Percentiles rank a stretch among this genome's conserved stretches.
Evolutionary conservation across 2,113 vertebrate genomes (phyloP).

Genomic region (Cheilinus undulatus): DNA sequence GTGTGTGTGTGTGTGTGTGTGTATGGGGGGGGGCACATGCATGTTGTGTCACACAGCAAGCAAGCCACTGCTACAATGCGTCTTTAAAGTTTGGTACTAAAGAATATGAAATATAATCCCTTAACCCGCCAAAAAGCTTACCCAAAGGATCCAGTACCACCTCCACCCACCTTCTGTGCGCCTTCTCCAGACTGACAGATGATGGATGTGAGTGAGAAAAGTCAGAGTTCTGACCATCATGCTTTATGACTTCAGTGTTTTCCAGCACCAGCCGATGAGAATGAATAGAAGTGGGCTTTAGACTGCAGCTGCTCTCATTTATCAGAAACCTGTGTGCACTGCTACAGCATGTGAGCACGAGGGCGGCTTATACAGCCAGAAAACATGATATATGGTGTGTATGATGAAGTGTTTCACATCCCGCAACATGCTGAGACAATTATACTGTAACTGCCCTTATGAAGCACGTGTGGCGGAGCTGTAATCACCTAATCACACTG

Average conservation of each 20-base stretch:
- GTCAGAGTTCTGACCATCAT: slow-evolving; percentile 52
- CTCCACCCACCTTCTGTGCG: neutral
- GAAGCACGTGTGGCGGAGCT: slow-evolving; percentile 42
- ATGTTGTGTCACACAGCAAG: too few relatives aligned
- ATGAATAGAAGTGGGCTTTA: slow-evolving; percentile 39
- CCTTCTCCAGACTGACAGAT: slow-evolving; percentile 30
- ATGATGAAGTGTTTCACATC: slow-evolving; percentile 49
- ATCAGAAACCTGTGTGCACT: slow-evolving; percentile 43
- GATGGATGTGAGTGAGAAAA: slow-evolving; percentile 36
- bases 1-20: too few relatives aligned
- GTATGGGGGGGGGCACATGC: too few relatives aligned
- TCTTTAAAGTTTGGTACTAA: too few relatives aligned
- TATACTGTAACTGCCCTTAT: slow-evolving; percentile 62
- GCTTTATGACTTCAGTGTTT: slow-evolving; percentile 58
- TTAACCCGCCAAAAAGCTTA: slow-evolving; percentile 18
- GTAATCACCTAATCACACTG: slow-evolving; percentile 65
- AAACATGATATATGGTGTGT: slow-evolving; percentile 27
- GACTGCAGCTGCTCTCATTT: slow-evolving; percentile 53
- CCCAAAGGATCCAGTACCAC: slow-evolving; percentile 9
- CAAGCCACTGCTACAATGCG: too few relatives aligned
- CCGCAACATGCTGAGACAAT: slow-evolving; percentile 47
- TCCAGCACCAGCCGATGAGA: slow-evolving; percentile 46
- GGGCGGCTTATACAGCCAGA: slow-evolving; percentile 23
- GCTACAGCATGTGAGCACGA: slow-evolving; percentile 30
- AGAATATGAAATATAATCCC: too few relatives aligned